A percentile compares a stretch with the other conserved stretches of the same genome.
Conservation (phyloP, 2,888 invertebrate genomes). For the Diadegma fenestrale region DNA sequence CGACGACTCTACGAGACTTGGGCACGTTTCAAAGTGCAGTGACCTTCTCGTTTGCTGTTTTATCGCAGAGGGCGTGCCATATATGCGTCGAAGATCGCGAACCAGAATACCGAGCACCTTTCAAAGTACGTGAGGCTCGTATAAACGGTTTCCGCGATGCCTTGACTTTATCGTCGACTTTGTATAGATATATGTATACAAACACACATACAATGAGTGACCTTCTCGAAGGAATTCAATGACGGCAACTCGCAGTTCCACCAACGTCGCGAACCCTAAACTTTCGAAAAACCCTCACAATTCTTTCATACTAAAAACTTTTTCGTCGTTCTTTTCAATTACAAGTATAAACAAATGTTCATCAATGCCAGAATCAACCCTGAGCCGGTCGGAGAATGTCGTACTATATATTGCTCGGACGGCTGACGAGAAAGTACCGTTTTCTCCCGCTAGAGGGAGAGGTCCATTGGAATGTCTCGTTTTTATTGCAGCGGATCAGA, state of each 20-base stretch:
- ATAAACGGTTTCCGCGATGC: constrained; percentile 15
- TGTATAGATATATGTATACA: not conserved
- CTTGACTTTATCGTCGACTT: not conserved
- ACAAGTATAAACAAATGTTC: not conserved
- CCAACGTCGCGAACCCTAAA: not conserved
- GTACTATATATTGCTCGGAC: constrained; percentile 64
- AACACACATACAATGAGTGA: not conserved
- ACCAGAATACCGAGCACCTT: constrained; percentile 18
- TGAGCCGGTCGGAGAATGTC: constrained; percentile 78
- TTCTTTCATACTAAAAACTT: not conserved
- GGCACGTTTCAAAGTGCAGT: constrained; percentile 19
- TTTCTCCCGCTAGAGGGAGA: constrained; percentile 68
- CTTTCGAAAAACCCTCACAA: not conserved
- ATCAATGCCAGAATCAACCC: not conserved
- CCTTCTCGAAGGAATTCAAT: not conserved
- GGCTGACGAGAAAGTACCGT: constrained; percentile 75
- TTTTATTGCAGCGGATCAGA: not conserved
- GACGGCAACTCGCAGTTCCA: not conserved
- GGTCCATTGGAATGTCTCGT: constrained; percentile 65
- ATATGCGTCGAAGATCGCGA: constrained; percentile 31
- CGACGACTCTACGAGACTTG: not conserved
- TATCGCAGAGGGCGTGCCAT: constrained; percentile 25
- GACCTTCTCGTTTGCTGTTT: constrained; percentile 25
- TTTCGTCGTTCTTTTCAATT: not conserved
- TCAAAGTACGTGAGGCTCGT: constrained; percentile 2